A percentile compares a stretch with the other conserved stretches of the same genome.
phyloP scores from a whole-genome alignment of 2,888 invertebrate species.

The Synanthedon formicaeformis region DNA sequence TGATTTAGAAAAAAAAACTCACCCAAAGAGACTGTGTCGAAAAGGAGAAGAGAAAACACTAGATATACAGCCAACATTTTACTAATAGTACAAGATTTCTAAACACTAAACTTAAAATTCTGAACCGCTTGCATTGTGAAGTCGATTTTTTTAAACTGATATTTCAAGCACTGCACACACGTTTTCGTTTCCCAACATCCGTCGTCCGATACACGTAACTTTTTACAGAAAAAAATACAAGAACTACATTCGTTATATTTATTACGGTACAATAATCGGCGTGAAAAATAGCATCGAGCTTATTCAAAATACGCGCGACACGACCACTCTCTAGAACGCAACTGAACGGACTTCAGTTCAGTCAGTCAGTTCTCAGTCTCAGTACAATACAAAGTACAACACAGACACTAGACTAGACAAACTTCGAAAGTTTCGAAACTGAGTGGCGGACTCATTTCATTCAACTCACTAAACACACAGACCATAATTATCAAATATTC shows the following conservation, averaged over 20 bases:
- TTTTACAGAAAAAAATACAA: conserved; percentile 26
- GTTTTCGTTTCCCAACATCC: conserved; percentile 27
- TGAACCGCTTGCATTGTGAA: conserved; percentile 55
- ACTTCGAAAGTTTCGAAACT: too few species aligned
- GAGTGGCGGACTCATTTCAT: too few species aligned
- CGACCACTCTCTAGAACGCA: neutral
- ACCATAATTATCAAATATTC: too few species aligned
- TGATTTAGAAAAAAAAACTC: conserved; percentile 16
- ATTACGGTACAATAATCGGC: neutral
- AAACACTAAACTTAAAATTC: conserved; percentile 42
- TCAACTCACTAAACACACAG: too few species aligned
- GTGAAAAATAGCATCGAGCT: neutral
- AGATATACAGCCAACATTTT: conserved; percentile 59
- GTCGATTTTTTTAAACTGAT: conserved; percentile 21
- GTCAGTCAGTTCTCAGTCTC: too few species aligned
- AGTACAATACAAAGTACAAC: too few species aligned
- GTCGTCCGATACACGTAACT: conserved; percentile 18
- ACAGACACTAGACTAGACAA: too few species aligned
- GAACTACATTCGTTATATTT: neutral
- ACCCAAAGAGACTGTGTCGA: conserved; percentile 44
- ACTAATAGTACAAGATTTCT: conserved; percentile 36
- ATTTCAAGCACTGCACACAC: conserved; percentile 29
- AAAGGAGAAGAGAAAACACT: conserved; percentile 38
- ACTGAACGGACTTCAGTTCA: neutral
- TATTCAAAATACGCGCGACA: neutral